Evolutionary conservation across 2,888 invertebrate genomes (phyloP), one percentile per base, ranked within the genome.

Genomic region (Frankliniella fusca): DNA sequence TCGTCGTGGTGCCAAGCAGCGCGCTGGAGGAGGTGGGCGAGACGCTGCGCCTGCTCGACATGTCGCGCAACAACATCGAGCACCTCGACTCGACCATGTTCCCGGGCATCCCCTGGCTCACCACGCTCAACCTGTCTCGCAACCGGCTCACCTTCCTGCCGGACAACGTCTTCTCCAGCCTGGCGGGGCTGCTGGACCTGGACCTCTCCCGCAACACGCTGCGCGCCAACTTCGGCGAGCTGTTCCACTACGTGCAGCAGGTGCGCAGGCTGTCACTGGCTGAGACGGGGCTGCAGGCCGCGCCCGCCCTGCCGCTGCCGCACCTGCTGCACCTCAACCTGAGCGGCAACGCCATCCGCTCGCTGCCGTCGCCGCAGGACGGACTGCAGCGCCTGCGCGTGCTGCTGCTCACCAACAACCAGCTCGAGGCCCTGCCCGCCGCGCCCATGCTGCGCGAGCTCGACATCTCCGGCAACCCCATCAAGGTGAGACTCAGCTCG

Each of bases 1-100:
- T 96, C 85, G 92, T 93, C 5, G 91, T 94, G n/a, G 93, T 95
- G 87, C 96, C 96, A 0, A 93, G 93, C 50, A 91, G 92, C 48
- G 93, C 94, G 28, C 91, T 96, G 83, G 91, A 93, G 0, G 94
- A 94, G 87, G 92, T 95, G 38, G 95, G 95, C 8, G 92, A 93
- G 85, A 95, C 95, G 0, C 88, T 96, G 83, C 90, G 95, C 81
- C 92, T 93, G 87, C 91, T 97, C 83, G 94, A 95, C 86, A 90
- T 97, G 86, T 92, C 94, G 0, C 90, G 92, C 84, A 97, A 97
- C 87, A 92, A 91, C 84, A 91, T 97, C 84, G 96, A 96, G 87
- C 95, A 95, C 87, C 90, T 97, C 85, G 96, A 97, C 88, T 94
- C 94, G 85, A 95, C 94, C 84, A 95, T 95, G 89, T 96, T 96